phyloP scores from a whole-genome alignment of 2,888 invertebrate genomes.

The Heteromyza rotundicornis region DNA sequence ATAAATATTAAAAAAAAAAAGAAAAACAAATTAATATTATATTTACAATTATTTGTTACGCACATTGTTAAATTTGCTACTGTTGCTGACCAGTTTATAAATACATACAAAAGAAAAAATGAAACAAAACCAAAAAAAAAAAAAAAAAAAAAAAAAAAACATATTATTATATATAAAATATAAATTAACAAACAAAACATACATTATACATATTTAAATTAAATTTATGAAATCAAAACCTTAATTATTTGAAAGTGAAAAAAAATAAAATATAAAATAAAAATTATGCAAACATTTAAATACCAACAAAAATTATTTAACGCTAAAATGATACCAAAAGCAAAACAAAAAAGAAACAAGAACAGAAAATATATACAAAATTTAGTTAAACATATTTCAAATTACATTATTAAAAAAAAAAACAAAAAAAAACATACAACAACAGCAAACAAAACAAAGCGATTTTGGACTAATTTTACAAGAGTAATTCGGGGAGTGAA shows the following conservation, averaged over 20 bases:
- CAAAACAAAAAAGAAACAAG: background rate
- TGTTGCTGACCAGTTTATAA: conserved; percentile 63
- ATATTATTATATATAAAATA: conserved; percentile 32
- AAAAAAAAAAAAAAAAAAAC: conserved; percentile 22
- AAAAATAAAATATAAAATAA: conserved; percentile 8
- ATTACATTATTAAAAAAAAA: too few relatives aligned
- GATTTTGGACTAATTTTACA: too few relatives aligned
- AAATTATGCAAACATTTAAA: background rate
- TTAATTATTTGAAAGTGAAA: background rate
- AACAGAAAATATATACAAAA: too few relatives aligned
- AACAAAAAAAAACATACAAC: too few relatives aligned
- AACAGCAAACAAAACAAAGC: too few relatives aligned
- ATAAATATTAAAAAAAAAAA: conserved; percentile 27
- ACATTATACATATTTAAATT: conserved; percentile 31
- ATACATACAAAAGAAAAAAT: conserved; percentile 34
- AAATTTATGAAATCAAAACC: conserved; percentile 7
- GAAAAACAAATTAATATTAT: conserved; percentile 43
- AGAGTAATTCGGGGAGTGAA: too few relatives aligned
- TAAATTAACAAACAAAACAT: conserved; percentile 8
- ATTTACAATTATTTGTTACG: conserved; percentile 63
- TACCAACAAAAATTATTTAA: background rate
- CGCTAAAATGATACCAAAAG: background rate
- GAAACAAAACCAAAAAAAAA: conserved; percentile 28
- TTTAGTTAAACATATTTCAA: too few relatives aligned
- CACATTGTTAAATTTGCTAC: conserved; percentile 63